These are phyloP conservation scores for Colistium nudipinnis DNA, from an alignment of 2,113 vertebrate genomes.

Conservation along the genomic window DNA sequence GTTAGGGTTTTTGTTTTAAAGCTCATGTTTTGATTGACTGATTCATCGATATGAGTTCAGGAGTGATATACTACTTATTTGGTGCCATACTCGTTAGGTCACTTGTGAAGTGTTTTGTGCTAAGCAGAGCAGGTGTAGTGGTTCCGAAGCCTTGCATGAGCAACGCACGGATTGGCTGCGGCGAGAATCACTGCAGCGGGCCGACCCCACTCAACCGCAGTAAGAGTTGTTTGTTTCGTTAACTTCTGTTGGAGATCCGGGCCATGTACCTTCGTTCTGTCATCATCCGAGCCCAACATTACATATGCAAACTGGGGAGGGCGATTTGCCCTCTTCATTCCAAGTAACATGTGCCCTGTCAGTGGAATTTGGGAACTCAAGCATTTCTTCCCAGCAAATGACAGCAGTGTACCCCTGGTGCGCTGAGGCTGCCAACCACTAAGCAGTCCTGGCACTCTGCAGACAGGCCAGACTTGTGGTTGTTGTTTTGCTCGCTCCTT, in stretches of 20 bases:
- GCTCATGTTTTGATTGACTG: too few relatives aligned
- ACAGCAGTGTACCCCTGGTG: constrained; percentile 76
- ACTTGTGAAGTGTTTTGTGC: too few relatives aligned
- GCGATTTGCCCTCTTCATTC: constrained; percentile 50
- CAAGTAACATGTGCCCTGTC: constrained; percentile 61
- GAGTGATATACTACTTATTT: too few relatives aligned
- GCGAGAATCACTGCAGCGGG: too few relatives aligned
- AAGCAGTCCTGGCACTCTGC: constrained; percentile 78
- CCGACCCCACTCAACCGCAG: background rate
- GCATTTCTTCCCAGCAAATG: constrained; percentile 66
- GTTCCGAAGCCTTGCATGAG: background rate
- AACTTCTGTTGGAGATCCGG: constrained; percentile 30
- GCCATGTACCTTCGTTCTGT: constrained; percentile 33
- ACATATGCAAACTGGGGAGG: constrained; percentile 43
- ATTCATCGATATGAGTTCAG: too few relatives aligned
- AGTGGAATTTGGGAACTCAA: constrained; percentile 73
- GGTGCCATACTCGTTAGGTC: too few relatives aligned
- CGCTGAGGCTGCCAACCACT: constrained; percentile 77
- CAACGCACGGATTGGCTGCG: constrained; percentile 8
- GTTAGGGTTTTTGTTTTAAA: background rate
- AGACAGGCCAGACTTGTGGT: constrained; percentile 79
- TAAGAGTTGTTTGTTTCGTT: constrained; percentile 6
- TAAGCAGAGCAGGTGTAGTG: constrained; percentile 4
- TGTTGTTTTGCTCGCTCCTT: constrained; percentile 79
- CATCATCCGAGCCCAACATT: constrained; percentile 31